Evolutionary conservation across 2,797 vertebrate species (phyloP).

Genomic region (Apogon talboti): DNA sequence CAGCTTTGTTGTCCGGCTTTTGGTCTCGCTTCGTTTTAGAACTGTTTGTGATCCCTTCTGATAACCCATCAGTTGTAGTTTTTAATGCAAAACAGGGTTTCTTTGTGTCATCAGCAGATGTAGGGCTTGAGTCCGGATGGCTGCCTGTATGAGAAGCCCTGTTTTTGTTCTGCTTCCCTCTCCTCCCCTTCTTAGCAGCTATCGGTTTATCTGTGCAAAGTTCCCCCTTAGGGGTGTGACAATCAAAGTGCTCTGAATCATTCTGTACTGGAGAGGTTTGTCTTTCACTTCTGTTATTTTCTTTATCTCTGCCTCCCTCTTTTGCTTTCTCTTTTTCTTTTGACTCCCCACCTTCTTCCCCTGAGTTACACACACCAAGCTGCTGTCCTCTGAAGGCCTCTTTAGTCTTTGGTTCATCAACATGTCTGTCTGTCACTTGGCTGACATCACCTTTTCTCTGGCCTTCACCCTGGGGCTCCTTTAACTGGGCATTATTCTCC

Average conservation of each 20-base stretch:
- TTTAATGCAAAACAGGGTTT: constrained; percentile 45
- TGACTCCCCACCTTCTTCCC: constrained; percentile 49
- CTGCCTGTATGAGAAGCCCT: constrained; percentile 40
- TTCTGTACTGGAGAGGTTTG: constrained; percentile 48
- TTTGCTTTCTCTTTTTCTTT: constrained; percentile 30
- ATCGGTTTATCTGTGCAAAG: constrained; percentile 68
- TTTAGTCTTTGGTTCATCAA: constrained; percentile 75
- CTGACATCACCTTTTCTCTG: constrained; percentile 44
- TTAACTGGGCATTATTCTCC: constrained; percentile 17
- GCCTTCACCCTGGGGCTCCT: constrained; percentile 41
- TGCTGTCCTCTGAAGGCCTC: constrained; percentile 63
- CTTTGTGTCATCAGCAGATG: constrained; percentile 63
- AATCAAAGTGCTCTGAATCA: constrained; percentile 37
- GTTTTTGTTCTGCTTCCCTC: constrained; percentile 70
- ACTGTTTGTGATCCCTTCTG: constrained; percentile 37
- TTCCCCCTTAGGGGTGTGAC: constrained; percentile 40
- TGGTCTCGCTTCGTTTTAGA: constrained; percentile 36
- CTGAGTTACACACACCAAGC: constrained; percentile 62
- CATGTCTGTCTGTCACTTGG: constrained; percentile 45
- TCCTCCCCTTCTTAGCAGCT: constrained; percentile 67
- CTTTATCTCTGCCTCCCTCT: constrained; percentile 31
- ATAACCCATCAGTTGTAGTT: constrained; percentile 37
- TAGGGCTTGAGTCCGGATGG: constrained; percentile 54
- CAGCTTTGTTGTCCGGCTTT: constrained; percentile 41
- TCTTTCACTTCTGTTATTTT: constrained; percentile 41